Evolutionary conservation across 2,797 vertebrate genomes (phyloP).

Genomic region (Aphelocoma californica): DNA sequence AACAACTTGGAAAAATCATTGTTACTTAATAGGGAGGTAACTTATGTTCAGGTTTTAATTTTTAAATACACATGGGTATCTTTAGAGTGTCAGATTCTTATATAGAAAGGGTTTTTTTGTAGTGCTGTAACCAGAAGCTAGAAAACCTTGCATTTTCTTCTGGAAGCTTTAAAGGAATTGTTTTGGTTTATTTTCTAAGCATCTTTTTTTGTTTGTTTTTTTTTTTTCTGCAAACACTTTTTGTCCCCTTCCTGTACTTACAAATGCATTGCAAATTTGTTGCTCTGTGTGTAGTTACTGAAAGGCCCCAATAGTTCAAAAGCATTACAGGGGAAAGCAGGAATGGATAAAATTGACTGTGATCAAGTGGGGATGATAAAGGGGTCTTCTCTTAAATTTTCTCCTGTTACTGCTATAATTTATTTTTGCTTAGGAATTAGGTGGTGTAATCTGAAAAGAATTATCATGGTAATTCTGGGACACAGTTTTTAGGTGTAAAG

Average conservation of each 20-base stretch:
- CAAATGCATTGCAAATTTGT: not conserved
- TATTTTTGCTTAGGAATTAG: not conserved
- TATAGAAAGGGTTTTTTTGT: not conserved
- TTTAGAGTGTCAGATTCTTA: not conserved
- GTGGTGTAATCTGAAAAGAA: not conserved
- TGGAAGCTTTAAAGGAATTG: not conserved
- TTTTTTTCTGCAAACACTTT: not conserved
- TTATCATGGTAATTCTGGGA: not conserved
- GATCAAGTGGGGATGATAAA: not conserved
- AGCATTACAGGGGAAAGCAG: not conserved
- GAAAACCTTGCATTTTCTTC: not conserved
- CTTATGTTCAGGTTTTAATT: not conserved
- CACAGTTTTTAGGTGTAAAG: not conserved
- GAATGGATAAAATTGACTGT: not conserved
- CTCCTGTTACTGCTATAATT: not conserved
- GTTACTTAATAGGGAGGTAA: not conserved
- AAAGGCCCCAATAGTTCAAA: not conserved
- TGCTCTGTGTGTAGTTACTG: not conserved
- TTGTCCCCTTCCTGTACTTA: not conserved
- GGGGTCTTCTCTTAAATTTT: not conserved
- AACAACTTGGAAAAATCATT: not conserved
- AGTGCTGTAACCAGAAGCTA: not conserved
- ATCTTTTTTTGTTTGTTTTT: too few species aligned
- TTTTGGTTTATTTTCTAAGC: not conserved
- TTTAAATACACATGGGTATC: not conserved